Evolutionary conservation across 1,140 invertebrate species (phyloP).

Genomic region (Subanguina moxae): DNA sequence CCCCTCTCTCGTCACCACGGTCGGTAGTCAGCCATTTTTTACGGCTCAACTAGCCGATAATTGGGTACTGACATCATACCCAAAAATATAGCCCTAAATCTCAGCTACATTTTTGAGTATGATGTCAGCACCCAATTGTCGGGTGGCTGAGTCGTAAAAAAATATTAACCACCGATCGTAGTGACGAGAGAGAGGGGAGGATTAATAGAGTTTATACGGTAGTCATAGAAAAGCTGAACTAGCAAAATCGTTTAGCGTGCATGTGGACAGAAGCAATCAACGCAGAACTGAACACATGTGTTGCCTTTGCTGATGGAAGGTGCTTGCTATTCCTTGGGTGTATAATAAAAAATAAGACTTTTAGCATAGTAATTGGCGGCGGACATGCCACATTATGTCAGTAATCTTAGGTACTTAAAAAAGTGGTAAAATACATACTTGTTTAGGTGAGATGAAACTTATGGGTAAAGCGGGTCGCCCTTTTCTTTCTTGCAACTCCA

Average conservation of each 20-base stretch:
- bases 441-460: conserved; percentile 25
- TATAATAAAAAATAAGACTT: background rate
- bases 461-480: conserved; percentile 39
- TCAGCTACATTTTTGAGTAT: too few species aligned
- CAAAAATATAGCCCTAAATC: too few species aligned
- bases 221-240: background rate
- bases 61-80: too few species aligned
- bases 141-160: too few species aligned
- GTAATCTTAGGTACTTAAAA: too few species aligned
- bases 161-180: too few species aligned
- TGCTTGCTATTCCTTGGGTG: background rate
- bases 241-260: conserved; percentile 23
- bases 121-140: too few species aligned
- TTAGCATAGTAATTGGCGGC: conserved; percentile 37
- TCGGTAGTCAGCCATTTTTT: too few species aligned
- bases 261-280: conserved; percentile 40
- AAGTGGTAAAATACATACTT: too few species aligned
- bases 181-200: background rate
- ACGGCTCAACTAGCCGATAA: too few species aligned
- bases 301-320: conserved; percentile 43
- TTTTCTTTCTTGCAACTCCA: conserved; percentile 28
- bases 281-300: conserved; percentile 34
- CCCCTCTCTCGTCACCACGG: too few species aligned
- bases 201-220: too few species aligned
- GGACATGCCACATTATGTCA: conserved; percentile 38